Evolutionary conservation across 2,888 invertebrate genomes (phyloP), one percentile per base, ranked within the genome.

Genomic region (Tachystola acroxantha): DNA sequence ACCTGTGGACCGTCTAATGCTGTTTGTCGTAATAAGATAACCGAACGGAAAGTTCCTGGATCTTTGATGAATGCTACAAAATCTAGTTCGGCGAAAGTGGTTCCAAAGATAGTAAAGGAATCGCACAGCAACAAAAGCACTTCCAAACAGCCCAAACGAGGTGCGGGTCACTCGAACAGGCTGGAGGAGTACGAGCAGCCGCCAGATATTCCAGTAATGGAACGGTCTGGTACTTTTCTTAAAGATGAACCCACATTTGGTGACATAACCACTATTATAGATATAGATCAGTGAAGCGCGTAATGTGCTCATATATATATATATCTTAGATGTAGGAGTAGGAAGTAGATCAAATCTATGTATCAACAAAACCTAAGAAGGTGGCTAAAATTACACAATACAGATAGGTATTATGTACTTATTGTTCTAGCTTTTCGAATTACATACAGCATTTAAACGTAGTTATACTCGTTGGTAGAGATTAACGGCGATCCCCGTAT

Each of bases 171-270:
- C 26, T 27, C 14, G 49, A 46, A 37, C 32, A 50, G 2, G 24
- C 42, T 5, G 52, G 48, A 34, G 50, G 48, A 45, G 19, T 40
- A 16, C n/a, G 45, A 47, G 9, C 45, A 36, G 7, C 20, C 49
- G 6, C 40, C 37, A 7, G 48, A 61, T 2, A 66, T 72, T 16
- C 75, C 76, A 0, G 46, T 56, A 1, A 85, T 90, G 81, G 86
- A 88, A 43, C 88, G 93, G 29, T 94, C 93, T 0, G 92, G 91
- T 10, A 94, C 94, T 0, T 93, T 93, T 60, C 73, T 92, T 10
- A 93, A 93, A 66, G 93, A 93, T 48, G 93, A 93, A 66, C 93
- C 93, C 0, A 92, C 91, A 11, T 82, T 82, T 38, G 68, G 69
- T 1, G 71, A 74, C 22, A 77, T 65, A 43, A 67, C 70, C 10